Evolutionary conservation across 2,888 invertebrate genomes (phyloP), one percentile per base, ranked within the genome.

Genomic region (Philaethria dido): DNA sequence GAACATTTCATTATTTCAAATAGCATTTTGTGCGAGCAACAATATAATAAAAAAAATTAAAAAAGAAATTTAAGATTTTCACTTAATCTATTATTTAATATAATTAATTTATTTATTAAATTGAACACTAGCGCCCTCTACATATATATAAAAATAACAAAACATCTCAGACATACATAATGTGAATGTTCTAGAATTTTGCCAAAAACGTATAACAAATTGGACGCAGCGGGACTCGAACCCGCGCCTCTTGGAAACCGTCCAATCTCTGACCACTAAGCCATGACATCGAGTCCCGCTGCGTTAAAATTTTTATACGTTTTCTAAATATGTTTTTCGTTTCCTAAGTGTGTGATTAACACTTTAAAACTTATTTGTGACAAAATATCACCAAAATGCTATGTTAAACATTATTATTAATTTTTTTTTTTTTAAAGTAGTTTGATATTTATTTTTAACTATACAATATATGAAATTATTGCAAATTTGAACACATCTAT

Each of bases 91-190:
- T 11, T 16, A 47, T 14, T 52, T 29, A 52, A 18, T 13, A 29
- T n/a, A 0, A 52, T 25, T 14, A 45, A 33, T 33, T 45, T 16
- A n/a, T 33, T 52, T 9, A 0, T 42, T 29, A 45, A 59, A 59
- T 29, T 50, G n/a, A 52, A 29, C 29, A 60, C 60, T 60, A 60
- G 47, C 60, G 60, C 29, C 18, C 18, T 47, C 60, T 60, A 60
- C 18, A 47, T 18, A 13, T 13, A 33, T 60, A 45, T 60, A 60
- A 29, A 60, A 60, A 25, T 18, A 60, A 29, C 13, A 59, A 45
- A 50, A 45, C 4, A 8, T 4, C 33, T 45, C 29, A 45, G 11
- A 39, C 39, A 39, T 33, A 33, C 9, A 33, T 33, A 39, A 33
- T 8, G 5, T 5, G 5, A 1, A 39, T 45, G 11, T 16, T 16